Evolutionary conservation across 2,888 invertebrate species (phyloP).

Genomic region (Luffia ferchaultella): DNA sequence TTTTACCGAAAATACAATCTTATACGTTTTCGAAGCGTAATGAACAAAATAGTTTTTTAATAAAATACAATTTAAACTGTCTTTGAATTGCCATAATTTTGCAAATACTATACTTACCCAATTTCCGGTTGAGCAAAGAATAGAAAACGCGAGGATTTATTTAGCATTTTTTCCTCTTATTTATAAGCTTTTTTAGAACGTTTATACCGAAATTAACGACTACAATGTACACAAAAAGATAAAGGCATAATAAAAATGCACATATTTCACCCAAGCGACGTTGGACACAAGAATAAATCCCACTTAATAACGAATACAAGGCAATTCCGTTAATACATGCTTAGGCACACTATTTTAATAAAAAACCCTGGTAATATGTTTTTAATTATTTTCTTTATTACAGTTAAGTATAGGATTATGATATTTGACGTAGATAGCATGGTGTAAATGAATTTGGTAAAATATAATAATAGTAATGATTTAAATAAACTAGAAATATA

Average conservation of each 20-base stretch:
- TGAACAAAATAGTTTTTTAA: not conserved
- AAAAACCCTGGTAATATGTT: not conserved
- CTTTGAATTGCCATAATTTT: too few species aligned
- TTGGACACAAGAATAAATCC: not conserved
- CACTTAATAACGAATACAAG: not conserved
- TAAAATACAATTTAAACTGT: not conserved
- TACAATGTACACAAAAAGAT: not conserved
- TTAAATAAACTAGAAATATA: too few species aligned
- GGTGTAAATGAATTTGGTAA: too few species aligned
- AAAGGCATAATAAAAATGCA: not conserved
- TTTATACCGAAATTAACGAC: not conserved
- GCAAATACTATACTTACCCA: too few species aligned
- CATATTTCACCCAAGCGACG: not conserved
- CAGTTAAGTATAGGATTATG: too few species aligned
- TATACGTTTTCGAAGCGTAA: not conserved
- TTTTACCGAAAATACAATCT: too few species aligned
- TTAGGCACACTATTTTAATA: not conserved
- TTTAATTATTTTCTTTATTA: not conserved
- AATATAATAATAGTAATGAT: too few species aligned
- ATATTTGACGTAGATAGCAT: too few species aligned
- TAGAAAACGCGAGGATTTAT: not conserved
- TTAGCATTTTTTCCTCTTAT: not conserved
- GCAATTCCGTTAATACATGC: not conserved
- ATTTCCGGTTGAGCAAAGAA: too few species aligned
- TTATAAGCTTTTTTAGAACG: not conserved